Evolutionary conservation across 2,888 invertebrate genomes (phyloP), one percentile per base, ranked within the genome.

Genomic region (Seladonia tumulorum): DNA sequence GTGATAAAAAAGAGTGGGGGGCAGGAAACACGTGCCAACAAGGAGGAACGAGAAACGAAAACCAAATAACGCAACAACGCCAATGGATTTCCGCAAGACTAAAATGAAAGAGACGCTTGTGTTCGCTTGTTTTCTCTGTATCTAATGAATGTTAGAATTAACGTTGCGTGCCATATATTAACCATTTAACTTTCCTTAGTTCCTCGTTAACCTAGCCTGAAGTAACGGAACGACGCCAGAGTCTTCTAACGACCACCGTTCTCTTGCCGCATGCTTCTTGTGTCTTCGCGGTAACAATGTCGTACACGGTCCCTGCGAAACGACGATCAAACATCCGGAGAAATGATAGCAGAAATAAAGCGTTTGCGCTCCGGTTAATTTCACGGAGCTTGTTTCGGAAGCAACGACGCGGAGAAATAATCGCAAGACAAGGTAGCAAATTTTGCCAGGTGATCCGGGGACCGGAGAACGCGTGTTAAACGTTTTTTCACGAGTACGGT

Each of bases 11-110:
- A n/a, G 39, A 22, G 70, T 25, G 12, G 22, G 47, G 12, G 22
- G 47, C 35, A 42, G 66, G 68, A 53, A 78, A 5, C 22, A 83
- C 70, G 25, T 87, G 87, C 87, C 87, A 87, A 87, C 73, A 57
- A 12, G 53, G 35, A 53, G 12, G 22, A 42, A 71, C 14, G 66
- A 53, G 66, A 35, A 63, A 35, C 39, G 29, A 18, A 71, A 71
- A 73, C 47, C 60, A 76, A 72, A 70, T 42, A 66, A 68, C 29
- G 47, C 53, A 42, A 66, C 60, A n/a, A 86, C 49, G 60, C 42
- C 70, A 79, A 71, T 18, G 60, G 60, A 10, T 49, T 72, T 57
- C 22, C 22, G 22, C 68, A 39, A 68, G 16, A 35, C 22, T 4
- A 68, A 68, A 35, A n/a, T 0, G 35, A 71, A 71, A 8, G 10